Evolutionary conservation across 2,113 vertebrate species (phyloP).

Genomic region (Chaetura pelagica): DNA sequence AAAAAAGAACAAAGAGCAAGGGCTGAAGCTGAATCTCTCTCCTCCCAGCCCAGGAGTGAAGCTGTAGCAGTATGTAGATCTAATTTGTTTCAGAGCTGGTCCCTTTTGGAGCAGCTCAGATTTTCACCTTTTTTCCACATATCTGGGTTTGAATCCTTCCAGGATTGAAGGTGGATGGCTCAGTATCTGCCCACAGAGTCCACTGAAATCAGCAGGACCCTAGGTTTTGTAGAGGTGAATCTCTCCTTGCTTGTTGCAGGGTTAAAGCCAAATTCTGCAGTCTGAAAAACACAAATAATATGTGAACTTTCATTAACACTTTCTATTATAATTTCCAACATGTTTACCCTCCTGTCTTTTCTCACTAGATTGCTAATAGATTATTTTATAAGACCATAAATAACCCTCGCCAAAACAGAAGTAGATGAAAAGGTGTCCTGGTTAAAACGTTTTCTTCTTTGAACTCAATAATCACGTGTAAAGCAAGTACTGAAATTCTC

Average conservation of each 20-base stretch:
- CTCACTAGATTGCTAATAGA: not conserved
- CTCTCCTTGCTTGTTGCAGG: not conserved
- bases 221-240: accelerated
- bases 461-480: not conserved
- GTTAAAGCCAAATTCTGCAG: not conserved
- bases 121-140: not conserved
- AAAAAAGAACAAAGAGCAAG: not conserved
- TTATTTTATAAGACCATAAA: slow-evolving; percentile 7
- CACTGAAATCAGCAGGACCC: not conserved
- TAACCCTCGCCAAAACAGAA: not conserved
- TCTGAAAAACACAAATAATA: not conserved
- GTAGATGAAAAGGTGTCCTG: not conserved
- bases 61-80: accelerated
- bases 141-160: not conserved
- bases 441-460: not conserved
- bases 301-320: not conserved
- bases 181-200: not conserved
- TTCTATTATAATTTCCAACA: not conserved
- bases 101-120: too few relatives aligned
- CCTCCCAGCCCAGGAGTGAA: not conserved
- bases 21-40: not conserved
- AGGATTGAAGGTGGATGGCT: not conserved
- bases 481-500: not conserved
- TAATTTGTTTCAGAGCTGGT: not conserved
- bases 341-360: not conserved